Evolutionary conservation across 2,113 vertebrate genomes (phyloP).

Genomic region (Desmodus rotundus): DNA sequence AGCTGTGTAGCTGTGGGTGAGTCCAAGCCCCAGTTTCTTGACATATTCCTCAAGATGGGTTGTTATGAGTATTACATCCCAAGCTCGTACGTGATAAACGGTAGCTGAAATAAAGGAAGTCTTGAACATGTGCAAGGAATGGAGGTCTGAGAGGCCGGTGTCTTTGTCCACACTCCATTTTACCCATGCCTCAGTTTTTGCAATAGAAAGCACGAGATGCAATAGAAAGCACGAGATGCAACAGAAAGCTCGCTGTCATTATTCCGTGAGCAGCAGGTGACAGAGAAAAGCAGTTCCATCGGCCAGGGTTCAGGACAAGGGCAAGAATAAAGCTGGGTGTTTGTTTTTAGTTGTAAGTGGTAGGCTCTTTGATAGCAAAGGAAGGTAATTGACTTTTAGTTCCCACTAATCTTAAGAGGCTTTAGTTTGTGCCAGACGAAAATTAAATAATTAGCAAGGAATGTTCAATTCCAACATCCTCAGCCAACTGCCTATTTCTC

Average conservation of each 20-base stretch:
- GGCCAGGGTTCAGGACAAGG: slow-evolving; percentile 19
- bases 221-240: not conserved
- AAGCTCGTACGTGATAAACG: not conserved
- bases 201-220: not conserved
- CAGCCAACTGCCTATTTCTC: slow-evolving; percentile 76
- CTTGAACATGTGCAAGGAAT: not conserved
- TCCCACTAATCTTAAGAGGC: slow-evolving; percentile 76
- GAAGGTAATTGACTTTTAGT: slow-evolving; percentile 77
- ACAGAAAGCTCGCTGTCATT: not conserved
- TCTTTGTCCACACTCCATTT: not conserved
- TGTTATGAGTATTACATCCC: not conserved
- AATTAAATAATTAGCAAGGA: slow-evolving; percentile 83
- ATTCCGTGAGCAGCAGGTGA: not conserved
- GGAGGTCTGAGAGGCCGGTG: not conserved
- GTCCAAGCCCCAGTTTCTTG: not conserved
- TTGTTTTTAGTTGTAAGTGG: slow-evolving; percentile 73
- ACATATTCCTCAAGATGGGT: not conserved
- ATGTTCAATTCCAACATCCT: slow-evolving; percentile 78
- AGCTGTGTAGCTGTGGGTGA: not conserved
- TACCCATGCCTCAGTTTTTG: not conserved
- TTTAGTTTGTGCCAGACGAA: slow-evolving; percentile 76
- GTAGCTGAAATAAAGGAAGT: not conserved
- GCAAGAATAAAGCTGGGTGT: slow-evolving; percentile 58
- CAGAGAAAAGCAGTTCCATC: slow-evolving; percentile 52
- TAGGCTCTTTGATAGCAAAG: slow-evolving; percentile 55